Base-by-base conservation (phyloP, 1,140 invertebrate species). In the Hestina assimilis region DNA sequence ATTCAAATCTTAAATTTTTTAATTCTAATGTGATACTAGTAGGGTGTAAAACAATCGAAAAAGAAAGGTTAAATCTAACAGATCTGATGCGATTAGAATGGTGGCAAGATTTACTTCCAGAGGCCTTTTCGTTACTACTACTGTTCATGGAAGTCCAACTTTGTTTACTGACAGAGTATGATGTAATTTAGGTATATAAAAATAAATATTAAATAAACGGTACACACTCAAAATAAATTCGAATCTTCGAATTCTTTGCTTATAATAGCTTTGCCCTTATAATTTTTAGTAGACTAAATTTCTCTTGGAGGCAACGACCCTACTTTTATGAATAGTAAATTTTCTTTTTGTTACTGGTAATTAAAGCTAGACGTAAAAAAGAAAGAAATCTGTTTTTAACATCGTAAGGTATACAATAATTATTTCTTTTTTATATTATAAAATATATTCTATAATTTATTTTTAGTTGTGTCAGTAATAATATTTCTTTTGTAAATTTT, bases 241-340 rank as follows among this genome's bases (percentile, higher is more conserved):
- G 6, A 47, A 47, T 33, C 31, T 12, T 14, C 12, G 14, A 47
- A 47, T 47, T 12, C 45, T 21, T 47, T 33, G 31, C 45, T 21
- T 33, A 47, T 33, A 47, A 33, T 41, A 63, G 26, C 20, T 24
- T 45, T 20, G 33, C 28, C 29, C 29, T 24, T 24, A 55, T 38
- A 20, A 55, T 43, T 51, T 51, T 59, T 57, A 21, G 40, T 41
- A 51, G 47, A 59, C 46, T 29, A 59, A 57, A 59, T 45, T 50
- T 29, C 47, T 40, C 40, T 9, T 4, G 41, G 56, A 29, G 35
- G 46, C 41, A 43, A 41, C 46, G 46, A 51, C 26, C 40, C 26
- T 29, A 45, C 40, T 50, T 58, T 51, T 35, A 52, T 38, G 26
- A 31, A 7, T 8, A 40, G 26, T 50, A 43, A 59, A 51, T 45